Evolutionary conservation across 1,140 invertebrate genomes (phyloP).

Genomic region (Bombus difficillimus): DNA sequence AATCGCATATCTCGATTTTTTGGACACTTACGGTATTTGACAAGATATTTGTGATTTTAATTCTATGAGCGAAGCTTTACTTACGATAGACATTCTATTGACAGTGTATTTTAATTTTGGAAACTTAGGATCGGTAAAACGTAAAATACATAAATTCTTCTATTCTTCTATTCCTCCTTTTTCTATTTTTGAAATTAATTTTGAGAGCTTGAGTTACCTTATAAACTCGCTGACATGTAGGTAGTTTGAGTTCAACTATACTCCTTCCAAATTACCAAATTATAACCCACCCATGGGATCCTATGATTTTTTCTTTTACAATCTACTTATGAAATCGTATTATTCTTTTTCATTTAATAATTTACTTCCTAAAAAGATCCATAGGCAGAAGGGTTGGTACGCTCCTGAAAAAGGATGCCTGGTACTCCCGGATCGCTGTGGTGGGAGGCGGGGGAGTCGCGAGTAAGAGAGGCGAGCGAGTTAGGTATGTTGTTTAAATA

Average conservation of each 20-base stretch:
- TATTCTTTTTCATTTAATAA: neutral
- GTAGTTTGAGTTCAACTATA: too few species aligned
- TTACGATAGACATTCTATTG: neutral
- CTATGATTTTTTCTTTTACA: too few species aligned
- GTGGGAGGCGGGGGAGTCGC: conserved; percentile 78
- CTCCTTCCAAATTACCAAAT: too few species aligned
- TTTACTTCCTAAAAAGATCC: neutral
- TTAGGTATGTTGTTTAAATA: conserved; percentile 82
- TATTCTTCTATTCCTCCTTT: neutral
- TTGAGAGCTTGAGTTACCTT: too few species aligned
- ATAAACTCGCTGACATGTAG: too few species aligned
- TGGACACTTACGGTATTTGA: too few species aligned
- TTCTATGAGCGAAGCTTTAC: neutral
- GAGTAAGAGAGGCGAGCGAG: conserved; percentile 76
- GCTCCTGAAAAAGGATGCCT: conserved; percentile 72
- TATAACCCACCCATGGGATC: too few species aligned
- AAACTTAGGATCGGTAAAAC: too few species aligned
- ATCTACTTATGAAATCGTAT: neutral
- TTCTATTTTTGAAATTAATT: too few species aligned
- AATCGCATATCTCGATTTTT: too few species aligned
- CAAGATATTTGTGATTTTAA: neutral
- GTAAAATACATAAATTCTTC: neutral
- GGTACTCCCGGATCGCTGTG: conserved; percentile 63
- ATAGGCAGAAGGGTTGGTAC: conserved; percentile 31
- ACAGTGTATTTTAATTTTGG: too few species aligned